Base-by-base conservation (phyloP, 1,140 invertebrate genomes). In the Thalassaphorura encarpata region DNA sequence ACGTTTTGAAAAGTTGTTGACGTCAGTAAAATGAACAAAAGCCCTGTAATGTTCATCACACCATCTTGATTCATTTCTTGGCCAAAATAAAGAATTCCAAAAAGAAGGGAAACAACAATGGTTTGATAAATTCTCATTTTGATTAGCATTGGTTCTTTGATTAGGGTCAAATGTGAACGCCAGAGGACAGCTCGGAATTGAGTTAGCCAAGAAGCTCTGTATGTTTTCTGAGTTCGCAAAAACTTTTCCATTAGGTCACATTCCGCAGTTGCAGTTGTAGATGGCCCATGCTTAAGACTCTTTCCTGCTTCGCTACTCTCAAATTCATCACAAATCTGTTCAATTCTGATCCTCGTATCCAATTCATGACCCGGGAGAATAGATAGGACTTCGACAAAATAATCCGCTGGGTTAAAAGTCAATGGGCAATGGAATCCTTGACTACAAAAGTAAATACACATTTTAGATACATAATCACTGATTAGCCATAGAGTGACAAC, bases 1-100 rank as follows among this genome's bases (percentile, higher is more conserved):
- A 89, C 82, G 71, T 94, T 94, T 69, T 88, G 88, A 70, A 93
- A 94, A 6, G 88, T 96, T 83, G 91, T 89, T 70, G 92, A 93
- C 3, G 86, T 91, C 2, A 96, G 75, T 68, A 93, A 84, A 51
- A 96, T 80, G 68, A 95, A 97, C 21, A 97, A 77, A n/a, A 85
- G 88, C 45, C 94, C 94, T 69, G 95, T 96, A 54, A 97, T 91
- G 70, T 97, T 97, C 81, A 89, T 88, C 0, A 95, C 85, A 3
- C 89, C 89, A 64, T 89, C 83, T 71, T 94, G 84, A 66, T 87
- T 81, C 29, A 89, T 67, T 64, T 79, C 73, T 69, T 96, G 92
- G 1, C 84, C 81, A 67, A 85, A 87, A 72, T 92, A 98, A 52
- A 97, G 84, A 3, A 92, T 69, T 5, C 91, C 91, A 58, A 97